Conservation (phyloP, 2,888 invertebrate species). For the Troglohyphantes excavatus region DNA sequence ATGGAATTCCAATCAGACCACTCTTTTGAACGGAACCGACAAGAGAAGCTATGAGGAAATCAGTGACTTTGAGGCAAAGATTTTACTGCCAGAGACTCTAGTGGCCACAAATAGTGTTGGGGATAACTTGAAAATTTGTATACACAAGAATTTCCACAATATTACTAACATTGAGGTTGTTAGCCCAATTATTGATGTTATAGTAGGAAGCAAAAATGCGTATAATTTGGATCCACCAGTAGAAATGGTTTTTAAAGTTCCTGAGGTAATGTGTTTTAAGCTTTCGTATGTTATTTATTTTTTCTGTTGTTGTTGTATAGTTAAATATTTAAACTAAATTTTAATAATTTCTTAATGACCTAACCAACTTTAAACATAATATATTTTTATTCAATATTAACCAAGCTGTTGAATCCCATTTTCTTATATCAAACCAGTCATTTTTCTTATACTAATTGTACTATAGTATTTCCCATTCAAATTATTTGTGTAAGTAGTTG, state of each 20-base stretch:
- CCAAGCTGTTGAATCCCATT: too few relatives aligned
- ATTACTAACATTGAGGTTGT: constrained; percentile 39
- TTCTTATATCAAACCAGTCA: too few relatives aligned
- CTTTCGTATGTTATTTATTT: too few relatives aligned
- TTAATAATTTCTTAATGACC: too few relatives aligned
- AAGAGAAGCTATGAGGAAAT: background rate
- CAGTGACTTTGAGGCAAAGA: constrained; percentile 4
- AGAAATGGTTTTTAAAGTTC: constrained; percentile 47
- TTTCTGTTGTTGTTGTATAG: too few relatives aligned
- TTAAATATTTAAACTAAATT: too few relatives aligned
- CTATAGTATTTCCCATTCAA: too few relatives aligned
- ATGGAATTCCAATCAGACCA: constrained; percentile 19
- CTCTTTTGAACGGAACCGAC: constrained; percentile 29
- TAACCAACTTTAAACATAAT: too few relatives aligned
- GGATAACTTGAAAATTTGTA: background rate
- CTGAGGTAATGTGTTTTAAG: constrained; percentile 30
- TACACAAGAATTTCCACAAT: constrained; percentile 14
- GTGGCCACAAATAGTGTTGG: background rate
- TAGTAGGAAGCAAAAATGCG: background rate
- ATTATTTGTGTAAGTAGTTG: too few relatives aligned
- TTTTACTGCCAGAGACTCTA: constrained; percentile 28
- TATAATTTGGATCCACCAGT: constrained; percentile 59
- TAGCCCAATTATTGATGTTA: constrained; percentile 47
- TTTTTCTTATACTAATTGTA: too few relatives aligned
- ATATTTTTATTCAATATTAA: too few relatives aligned